Conservation (phyloP, 2,797 vertebrate genomes). For the Poecile montanus region DNA sequence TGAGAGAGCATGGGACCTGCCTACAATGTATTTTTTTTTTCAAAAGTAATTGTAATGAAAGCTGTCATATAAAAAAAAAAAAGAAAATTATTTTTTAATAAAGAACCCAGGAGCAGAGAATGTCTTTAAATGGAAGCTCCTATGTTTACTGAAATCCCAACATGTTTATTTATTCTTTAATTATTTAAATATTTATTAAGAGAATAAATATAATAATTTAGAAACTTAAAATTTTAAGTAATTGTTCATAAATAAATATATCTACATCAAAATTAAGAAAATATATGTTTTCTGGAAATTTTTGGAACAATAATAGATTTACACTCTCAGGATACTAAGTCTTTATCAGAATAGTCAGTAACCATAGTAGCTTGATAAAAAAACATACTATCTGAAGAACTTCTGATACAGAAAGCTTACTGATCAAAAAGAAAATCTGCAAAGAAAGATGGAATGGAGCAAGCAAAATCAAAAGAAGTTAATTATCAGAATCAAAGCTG, state of each 20-base stretch:
- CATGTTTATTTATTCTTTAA: not conserved
- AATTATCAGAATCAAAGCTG: not conserved
- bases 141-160: not conserved
- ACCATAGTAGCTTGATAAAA: not conserved
- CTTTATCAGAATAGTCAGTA: not conserved
- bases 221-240: not conserved
- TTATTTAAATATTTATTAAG: not conserved
- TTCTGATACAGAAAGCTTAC: not conserved
- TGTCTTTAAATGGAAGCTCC: not conserved
- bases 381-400: not conserved
- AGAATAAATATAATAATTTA: not conserved
- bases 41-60: not conserved
- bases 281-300: not conserved
- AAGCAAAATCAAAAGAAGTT: not conserved
- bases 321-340: not conserved
- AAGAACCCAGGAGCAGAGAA: not conserved
- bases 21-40: not conserved
- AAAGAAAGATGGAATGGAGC: not conserved
- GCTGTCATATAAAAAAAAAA: not conserved
- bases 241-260: not conserved
- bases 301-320: not conserved
- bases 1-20: not conserved
- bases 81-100: not conserved
- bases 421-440: not conserved
- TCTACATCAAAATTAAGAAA: not conserved